Conservation (phyloP, 2,113 vertebrate species). For the Crotophaga sulcirostris region DNA sequence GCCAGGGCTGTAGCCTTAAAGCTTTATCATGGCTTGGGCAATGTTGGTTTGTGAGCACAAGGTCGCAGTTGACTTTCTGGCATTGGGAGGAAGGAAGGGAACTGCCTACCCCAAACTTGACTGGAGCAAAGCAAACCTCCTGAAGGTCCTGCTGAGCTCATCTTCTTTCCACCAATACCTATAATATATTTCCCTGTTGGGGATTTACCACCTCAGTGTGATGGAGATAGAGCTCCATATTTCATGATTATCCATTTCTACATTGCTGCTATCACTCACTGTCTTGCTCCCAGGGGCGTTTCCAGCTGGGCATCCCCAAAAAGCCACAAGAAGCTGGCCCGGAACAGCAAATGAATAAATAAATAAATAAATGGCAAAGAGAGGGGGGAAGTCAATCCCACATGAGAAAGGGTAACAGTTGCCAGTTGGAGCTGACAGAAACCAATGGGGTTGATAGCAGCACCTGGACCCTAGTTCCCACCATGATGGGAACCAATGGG, state of each 20-base stretch:
- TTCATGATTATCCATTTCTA: background rate
- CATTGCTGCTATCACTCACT: accelerated
- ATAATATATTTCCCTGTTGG: accelerated
- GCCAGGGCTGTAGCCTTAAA: background rate
- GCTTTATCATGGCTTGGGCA: background rate
- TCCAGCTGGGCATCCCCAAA: background rate
- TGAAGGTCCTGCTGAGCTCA: background rate
- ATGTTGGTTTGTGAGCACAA: background rate
- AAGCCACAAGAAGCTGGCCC: background rate
- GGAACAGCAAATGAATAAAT: background rate
- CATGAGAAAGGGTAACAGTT: background rate
- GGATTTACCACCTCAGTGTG: background rate
- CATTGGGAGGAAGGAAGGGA: background rate
- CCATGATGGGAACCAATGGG: no score
- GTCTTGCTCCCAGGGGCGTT: background rate
- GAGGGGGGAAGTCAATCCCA: background rate
- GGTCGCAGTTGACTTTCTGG: background rate
- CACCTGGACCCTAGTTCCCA: no score
- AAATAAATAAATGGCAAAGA: accelerated
- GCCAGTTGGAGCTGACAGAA: background rate
- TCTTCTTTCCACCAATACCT: accelerated
- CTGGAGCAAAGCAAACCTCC: background rate
- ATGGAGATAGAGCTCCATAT: background rate
- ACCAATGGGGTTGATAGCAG: background rate
- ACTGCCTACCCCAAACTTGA: accelerated